Conservation (phyloP, 1,140 invertebrate genomes). For the Brachystomella parvula region DNA sequence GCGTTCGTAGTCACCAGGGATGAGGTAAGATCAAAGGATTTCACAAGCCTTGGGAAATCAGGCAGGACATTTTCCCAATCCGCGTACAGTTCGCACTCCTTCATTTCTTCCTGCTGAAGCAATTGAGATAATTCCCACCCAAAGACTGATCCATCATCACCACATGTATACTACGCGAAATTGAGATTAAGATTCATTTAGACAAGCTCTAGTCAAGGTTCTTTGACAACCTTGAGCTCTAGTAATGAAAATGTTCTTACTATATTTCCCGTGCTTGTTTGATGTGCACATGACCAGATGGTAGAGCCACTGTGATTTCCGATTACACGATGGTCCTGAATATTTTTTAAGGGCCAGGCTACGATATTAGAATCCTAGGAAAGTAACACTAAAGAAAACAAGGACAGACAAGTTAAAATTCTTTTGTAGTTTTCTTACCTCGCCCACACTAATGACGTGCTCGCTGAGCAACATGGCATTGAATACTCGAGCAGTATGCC, state of each 20-base stretch:
- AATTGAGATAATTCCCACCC: not conserved
- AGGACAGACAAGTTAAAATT: no score
- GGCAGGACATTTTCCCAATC: not conserved
- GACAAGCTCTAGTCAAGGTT: no score
- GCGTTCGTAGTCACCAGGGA: not conserved
- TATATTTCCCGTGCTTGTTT: not conserved
- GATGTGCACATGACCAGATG: not conserved
- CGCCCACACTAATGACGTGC: not conserved
- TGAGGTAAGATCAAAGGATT: not conserved
- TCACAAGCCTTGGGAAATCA: not conserved
- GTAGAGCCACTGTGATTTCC: conserved; percentile 1
- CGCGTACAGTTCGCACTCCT: not conserved
- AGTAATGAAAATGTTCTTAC: not conserved
- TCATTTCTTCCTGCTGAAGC: no score
- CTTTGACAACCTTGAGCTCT: no score
- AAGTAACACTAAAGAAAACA: no score
- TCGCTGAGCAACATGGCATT: not conserved
- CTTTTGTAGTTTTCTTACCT: no score
- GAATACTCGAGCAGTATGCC: not conserved
- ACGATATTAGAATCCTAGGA: conserved; percentile 2
- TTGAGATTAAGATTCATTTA: no score
- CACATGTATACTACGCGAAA: not conserved
- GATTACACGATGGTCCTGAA: not conserved
- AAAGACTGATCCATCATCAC: not conserved
- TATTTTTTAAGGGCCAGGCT: not conserved